Percentiles rank a stretch among this genome's conserved stretches.
Conservation (phyloP, 2,797 vertebrate genomes). For the Poecilia wingei region DNA sequence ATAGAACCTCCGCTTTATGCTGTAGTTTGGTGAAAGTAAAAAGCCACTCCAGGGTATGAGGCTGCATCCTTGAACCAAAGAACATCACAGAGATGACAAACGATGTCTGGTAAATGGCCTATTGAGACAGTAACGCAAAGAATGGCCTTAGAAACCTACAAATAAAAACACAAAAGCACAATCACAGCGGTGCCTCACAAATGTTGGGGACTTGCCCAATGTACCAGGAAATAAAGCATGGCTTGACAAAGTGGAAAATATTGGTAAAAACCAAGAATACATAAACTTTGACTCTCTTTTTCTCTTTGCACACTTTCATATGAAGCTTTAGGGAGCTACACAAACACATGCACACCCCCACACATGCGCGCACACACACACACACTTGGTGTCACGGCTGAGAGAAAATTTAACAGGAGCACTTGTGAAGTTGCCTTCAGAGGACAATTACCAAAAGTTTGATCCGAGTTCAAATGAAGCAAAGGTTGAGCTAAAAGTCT, state of each 20-base stretch:
- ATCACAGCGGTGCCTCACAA: not conserved
- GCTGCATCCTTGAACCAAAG: conserved; percentile 57
- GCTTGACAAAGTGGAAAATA: conserved; percentile 21
- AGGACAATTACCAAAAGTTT: conserved; percentile 40
- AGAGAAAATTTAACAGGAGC: conserved; percentile 33
- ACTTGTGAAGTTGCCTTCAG: conserved; percentile 26
- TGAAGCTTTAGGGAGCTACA: conserved; percentile 20
- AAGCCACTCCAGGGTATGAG: conserved; percentile 41
- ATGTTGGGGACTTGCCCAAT: conserved; percentile 14
- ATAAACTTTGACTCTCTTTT: not conserved
- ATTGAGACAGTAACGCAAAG: conserved; percentile 41
- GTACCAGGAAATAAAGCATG: conserved; percentile 37
- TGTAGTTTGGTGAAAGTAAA: conserved; percentile 30
- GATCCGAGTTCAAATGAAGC: conserved; percentile 26
- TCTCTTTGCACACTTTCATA: not conserved
- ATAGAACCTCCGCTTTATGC: conserved; percentile 30
- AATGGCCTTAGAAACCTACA: conserved; percentile 6
- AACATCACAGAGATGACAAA: conserved; percentile 54
- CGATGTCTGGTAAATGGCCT: conserved; percentile 49
- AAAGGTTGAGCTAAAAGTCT: conserved; percentile 10
- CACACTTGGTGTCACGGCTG: conserved; percentile 26
- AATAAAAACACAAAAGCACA: not conserved
- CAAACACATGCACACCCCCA: conserved; percentile 9
- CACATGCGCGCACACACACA: conserved; percentile 22
- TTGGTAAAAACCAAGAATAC: conserved; percentile 15